Evolutionary conservation across 2,797 vertebrate genomes (phyloP), one percentile per base, ranked within the genome.

Genomic region (Garrulus glandarius): DNA sequence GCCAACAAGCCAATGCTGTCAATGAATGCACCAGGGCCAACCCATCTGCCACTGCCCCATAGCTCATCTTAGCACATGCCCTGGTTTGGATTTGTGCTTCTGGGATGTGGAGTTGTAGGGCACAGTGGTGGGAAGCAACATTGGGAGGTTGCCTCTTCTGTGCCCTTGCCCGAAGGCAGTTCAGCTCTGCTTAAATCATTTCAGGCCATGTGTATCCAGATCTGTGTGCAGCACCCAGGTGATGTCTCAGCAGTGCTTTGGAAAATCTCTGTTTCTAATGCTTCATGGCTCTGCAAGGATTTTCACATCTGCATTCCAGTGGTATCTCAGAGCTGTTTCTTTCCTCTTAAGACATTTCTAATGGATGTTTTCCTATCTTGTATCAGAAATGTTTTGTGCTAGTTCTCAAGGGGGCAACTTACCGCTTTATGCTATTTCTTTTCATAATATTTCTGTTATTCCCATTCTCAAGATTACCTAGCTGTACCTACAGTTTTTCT

Each of bases 161-260:
- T 92, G 87, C 57, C 94, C 90, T 95, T 94, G 89, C 93, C 79
- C 55, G 85, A 37, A 88, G 95, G 92, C 85, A 84, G 87, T 92
- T 92, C 77, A 92, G 79, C 76, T 88, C 76, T 86, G 83, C 76
- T 92, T 71, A 81, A 81, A 77, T 87, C 19, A 44, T 79, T 76
- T 52, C 59, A 76, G 74, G 41, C 89, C 86, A 46, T 5, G 30
- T 76, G 84, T 63, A 41, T 76, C 47, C 81, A 87, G 68, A 70
- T 71, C 86, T 70, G 83, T 15, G 1, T 90, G 80, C 50, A n/a
- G 74, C 67, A 60, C 70, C 56, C 91, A 91, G 92, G 88, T 94
- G 88, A 92, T 84, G 71, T 64, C 86, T 95, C 70, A 89, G 93
- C 77, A 77, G 47, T 76, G 63, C 90, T 93, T 86, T 94, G 78